These are phyloP conservation scores for Macquaria australasica DNA, from an alignment of 2,113 vertebrate genomes.

Conservation along the genomic window DNA sequence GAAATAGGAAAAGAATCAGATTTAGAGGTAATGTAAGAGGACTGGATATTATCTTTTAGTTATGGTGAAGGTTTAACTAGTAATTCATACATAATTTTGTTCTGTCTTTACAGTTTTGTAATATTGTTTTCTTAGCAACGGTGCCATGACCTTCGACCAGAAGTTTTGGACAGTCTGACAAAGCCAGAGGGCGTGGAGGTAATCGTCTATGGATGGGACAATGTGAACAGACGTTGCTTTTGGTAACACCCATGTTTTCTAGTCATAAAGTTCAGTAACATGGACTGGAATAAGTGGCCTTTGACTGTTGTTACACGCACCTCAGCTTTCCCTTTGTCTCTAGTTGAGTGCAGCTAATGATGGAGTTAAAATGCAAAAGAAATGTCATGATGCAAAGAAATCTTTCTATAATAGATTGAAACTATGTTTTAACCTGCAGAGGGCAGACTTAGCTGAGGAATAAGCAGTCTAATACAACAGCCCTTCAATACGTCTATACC, in stretches of 20 bases:
- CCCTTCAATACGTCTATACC: background rate
- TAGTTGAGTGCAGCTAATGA: background rate
- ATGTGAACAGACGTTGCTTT: background rate
- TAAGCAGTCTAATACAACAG: background rate
- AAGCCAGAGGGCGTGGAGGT: too few relatives aligned
- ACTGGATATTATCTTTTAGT: background rate
- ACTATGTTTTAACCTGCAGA: constrained; percentile 72
- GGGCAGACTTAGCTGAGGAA: constrained; percentile 74
- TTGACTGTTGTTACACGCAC: background rate
- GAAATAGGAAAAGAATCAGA: background rate
- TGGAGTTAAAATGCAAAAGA: background rate
- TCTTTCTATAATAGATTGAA: background rate
- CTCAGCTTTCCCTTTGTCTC: background rate
- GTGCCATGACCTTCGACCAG: background rate
- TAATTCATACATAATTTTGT: background rate
- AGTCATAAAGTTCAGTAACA: background rate
- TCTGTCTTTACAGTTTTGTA: background rate
- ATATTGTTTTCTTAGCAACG: too few relatives aligned
- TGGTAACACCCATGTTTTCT: background rate
- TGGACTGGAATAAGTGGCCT: background rate
- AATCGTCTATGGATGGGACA: background rate
- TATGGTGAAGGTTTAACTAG: background rate
- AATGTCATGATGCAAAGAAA: background rate
- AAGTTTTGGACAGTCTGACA: background rate
- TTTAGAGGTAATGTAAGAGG: background rate